Percentiles rank a stretch among this genome's conserved stretches.
These are phyloP conservation scores for Drosophila truncata DNA, from an alignment of 1,140 invertebrate genomes.

Conservation along the genomic window DNA sequence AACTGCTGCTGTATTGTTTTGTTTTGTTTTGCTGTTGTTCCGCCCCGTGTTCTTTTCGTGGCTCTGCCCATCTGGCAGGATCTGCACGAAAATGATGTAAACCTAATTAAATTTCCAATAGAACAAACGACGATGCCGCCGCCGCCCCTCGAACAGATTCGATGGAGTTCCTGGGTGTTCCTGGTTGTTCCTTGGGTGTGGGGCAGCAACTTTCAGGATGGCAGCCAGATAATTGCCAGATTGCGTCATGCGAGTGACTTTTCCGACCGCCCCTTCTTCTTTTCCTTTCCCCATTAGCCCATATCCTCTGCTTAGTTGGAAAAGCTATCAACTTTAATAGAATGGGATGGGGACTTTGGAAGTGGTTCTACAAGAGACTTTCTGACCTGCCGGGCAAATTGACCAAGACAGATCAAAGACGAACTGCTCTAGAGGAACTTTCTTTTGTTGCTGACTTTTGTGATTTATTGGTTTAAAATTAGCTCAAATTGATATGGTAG, in stretches of 20 bases:
- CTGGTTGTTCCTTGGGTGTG: not conserved
- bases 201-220: slow-evolving; percentile 56
- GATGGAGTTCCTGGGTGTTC: slow-evolving; percentile 14
- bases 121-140: slow-evolving; percentile 32
- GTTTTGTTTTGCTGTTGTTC: slow-evolving; percentile 6
- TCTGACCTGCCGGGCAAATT: slow-evolving; percentile 38
- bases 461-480: slow-evolving; percentile 6
- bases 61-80: slow-evolving; percentile 70
- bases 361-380: slow-evolving; percentile 31
- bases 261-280: slow-evolving; percentile 21
- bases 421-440: slow-evolving; percentile 12
- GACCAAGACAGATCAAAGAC: slow-evolving; percentile 49
- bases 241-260: slow-evolving; percentile 76
- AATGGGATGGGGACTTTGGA: not conserved
- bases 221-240: slow-evolving; percentile 74
- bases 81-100: slow-evolving; percentile 77
- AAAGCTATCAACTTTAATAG: slow-evolving; percentile 48
- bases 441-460: slow-evolving; percentile 3
- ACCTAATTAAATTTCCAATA: slow-evolving; percentile 84
- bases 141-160: slow-evolving; percentile 37
- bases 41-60: slow-evolving; percentile 24
- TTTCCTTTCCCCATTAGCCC: slow-evolving; percentile 30
- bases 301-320: slow-evolving; percentile 20
- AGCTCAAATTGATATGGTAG: not conserved
- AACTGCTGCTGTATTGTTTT: slow-evolving; percentile 46